Base-by-base conservation (phyloP, 2,797 vertebrate species). In the Malacoraja senta region DNA sequence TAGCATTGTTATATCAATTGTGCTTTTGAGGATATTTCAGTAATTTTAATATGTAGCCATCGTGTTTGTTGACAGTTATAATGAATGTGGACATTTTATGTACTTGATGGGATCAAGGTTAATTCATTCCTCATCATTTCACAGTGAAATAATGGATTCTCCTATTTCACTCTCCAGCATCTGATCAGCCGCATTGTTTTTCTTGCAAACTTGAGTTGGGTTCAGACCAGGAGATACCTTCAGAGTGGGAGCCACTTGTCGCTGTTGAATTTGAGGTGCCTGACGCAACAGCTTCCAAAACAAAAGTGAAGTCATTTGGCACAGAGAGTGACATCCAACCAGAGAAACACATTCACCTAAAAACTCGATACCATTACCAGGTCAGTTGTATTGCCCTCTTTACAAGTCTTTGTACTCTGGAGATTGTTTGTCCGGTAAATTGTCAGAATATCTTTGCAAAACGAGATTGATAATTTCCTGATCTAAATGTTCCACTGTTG, bases 141-240 rank as follows among this genome's bases (percentile, higher is more conserved):
- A 21, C n/a, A 8, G 90, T 74, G 90, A 68, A 58, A 74, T 92
- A 53, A 44, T 74, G 21, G 53, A 35, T 92, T 53, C 72, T 76
- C 65, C 65, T 17, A 44, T 53, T 76, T 10, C 93, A 91, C 94
- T 29, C 94, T 81, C 90, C 96, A 99, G 99, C 97, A 93, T 96
- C 97, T 93, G 97, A 98, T 95, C 98, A 99, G 93, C 98, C 98
- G 19, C 98, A 99, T 94, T 99, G 98, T 93, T 96, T 99, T 94
- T 98, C 97, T 93, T 99, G 98, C 96, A 99, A 98, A 94, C 96
- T 99, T 61, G 98, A 99, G 94, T 97, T 99, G 13, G 98, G 98
- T 65, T 99, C 99, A 21, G 98, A 99, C 96, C 98, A 99, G 95
- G 98, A 99, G 95, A 98, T 99, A 93, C 98, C 99, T 0, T 97